Conservation (phyloP, 2,113 vertebrate species). For the Salvelinus alpinus region DNA sequence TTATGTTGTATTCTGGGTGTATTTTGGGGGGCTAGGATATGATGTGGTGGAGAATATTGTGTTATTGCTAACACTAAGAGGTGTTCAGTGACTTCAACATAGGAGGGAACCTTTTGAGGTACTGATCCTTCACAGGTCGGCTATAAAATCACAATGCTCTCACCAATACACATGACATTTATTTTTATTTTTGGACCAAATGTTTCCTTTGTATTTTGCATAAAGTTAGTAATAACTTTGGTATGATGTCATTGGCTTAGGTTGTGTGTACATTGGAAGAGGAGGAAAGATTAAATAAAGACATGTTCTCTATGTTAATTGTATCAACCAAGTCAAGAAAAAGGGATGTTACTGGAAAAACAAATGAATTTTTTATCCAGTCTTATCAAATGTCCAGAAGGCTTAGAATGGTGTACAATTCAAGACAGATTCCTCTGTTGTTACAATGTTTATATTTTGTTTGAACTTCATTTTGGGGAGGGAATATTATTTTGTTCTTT, state of each 20-base stretch:
- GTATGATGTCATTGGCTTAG: conserved; percentile 60
- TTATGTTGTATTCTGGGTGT: conserved; percentile 41
- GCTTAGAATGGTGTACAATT: conserved; percentile 62
- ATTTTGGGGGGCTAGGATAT: conserved; percentile 28
- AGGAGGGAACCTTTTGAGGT: conserved; percentile 75
- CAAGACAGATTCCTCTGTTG: conserved; percentile 65
- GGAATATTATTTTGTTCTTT: conserved; percentile 6
- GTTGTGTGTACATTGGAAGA: conserved; percentile 56
- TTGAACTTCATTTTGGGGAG: conserved; percentile 50
- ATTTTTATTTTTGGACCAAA: conserved; percentile 54
- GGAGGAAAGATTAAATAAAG: conserved; percentile 28
- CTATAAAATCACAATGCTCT: conserved; percentile 55
- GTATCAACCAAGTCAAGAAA: conserved; percentile 36
- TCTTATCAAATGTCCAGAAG: conserved; percentile 55
- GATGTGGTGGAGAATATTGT: conserved; percentile 51
- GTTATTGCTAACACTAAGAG: conserved; percentile 44
- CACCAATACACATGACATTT: conserved; percentile 36
- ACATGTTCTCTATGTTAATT: neutral
- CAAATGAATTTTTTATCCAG: conserved; percentile 52
- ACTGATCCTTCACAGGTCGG: conserved; percentile 51
- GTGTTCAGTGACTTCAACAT: conserved; percentile 61
- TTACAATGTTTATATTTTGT: conserved; percentile 63
- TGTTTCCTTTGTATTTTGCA: conserved; percentile 54
- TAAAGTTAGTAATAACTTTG: conserved; percentile 60
- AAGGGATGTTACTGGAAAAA: conserved; percentile 23